These are phyloP conservation scores for Perca schrenkii DNA, from an alignment of 2,113 vertebrate genomes.

Conservation along the genomic window DNA sequence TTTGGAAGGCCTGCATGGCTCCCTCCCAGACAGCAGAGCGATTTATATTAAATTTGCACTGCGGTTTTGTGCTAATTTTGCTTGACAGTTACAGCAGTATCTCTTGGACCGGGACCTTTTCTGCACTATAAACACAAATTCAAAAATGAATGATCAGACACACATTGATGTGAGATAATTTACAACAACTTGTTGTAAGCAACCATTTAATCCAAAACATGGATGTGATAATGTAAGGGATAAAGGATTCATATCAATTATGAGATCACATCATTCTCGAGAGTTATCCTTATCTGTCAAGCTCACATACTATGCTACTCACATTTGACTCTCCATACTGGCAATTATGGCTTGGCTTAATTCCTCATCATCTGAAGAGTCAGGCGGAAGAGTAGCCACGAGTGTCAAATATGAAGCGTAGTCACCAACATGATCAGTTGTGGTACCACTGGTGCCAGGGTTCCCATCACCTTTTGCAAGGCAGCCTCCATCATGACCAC, in stretches of 20 bases:
- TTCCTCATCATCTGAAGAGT: constrained; percentile 9
- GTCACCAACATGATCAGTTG: no score
- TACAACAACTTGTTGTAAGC: no score
- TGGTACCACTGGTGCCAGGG: background rate
- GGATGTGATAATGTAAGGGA: no score
- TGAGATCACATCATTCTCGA: no score
- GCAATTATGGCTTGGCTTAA: constrained; percentile 8
- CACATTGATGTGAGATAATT: background rate
- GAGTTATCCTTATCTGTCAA: background rate
- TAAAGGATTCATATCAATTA: no score
- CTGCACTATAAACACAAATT: background rate
- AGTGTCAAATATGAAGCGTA: constrained; percentile 20
- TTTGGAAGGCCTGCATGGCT: background rate
- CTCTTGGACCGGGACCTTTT: background rate
- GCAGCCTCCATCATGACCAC: background rate
- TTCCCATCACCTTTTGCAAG: background rate
- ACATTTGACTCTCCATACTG: constrained; percentile 6
- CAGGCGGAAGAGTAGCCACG: background rate
- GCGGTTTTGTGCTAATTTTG: background rate
- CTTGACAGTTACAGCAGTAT: background rate
- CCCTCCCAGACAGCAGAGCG: constrained; percentile 6
- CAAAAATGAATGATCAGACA: background rate
- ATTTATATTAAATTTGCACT: constrained; percentile 20
- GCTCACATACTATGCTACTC: background rate
- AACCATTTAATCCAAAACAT: no score